A percentile compares a stretch with the other conserved stretches of the same genome.
Conservation (phyloP, 2,797 vertebrate species). For the Crax fasciolata region DNA sequence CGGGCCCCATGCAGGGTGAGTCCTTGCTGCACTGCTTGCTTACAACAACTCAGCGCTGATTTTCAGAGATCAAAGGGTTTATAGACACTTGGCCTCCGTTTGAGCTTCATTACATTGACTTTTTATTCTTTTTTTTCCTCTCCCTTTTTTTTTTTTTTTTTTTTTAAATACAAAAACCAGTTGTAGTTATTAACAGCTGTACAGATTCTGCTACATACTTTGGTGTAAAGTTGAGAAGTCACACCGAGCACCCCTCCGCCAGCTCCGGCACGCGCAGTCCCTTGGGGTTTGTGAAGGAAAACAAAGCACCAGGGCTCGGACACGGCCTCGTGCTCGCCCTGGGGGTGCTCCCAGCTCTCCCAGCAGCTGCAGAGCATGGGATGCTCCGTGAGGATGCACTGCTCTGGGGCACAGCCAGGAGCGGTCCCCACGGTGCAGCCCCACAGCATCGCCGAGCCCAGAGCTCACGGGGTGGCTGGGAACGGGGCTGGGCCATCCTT, state of each 20-base stretch:
- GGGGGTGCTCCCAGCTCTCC: background rate
- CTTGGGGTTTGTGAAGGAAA: background rate
- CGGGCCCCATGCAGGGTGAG: fast-evolving
- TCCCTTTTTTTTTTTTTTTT: background rate
- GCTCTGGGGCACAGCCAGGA: background rate
- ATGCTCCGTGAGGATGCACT: fast-evolving
- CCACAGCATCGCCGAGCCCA: background rate
- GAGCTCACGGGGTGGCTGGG: no score
- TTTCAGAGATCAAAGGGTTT: background rate
- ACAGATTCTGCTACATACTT: slow-evolving; percentile 91
- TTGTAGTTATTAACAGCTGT: slow-evolving; percentile 87
- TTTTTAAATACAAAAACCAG: slow-evolving; percentile 30
- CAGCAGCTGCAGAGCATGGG: fast-evolving
- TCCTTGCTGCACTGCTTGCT: background rate
- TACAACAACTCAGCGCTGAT: background rate
- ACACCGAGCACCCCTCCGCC: background rate
- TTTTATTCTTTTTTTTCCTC: slow-evolving; percentile 37
- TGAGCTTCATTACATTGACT: slow-evolving; percentile 14
- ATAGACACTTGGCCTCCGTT: background rate
- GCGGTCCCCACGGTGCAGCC: background rate
- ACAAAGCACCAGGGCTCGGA: background rate
- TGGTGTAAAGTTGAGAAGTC: slow-evolving; percentile 84
- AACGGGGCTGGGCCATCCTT: background rate
- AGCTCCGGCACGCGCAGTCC: background rate
- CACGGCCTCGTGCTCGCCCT: background rate